A percentile compares a stretch with the other conserved stretches of the same genome.
Conservation (phyloP, 2,888 invertebrate species). For the Belgica antarctica region DNA sequence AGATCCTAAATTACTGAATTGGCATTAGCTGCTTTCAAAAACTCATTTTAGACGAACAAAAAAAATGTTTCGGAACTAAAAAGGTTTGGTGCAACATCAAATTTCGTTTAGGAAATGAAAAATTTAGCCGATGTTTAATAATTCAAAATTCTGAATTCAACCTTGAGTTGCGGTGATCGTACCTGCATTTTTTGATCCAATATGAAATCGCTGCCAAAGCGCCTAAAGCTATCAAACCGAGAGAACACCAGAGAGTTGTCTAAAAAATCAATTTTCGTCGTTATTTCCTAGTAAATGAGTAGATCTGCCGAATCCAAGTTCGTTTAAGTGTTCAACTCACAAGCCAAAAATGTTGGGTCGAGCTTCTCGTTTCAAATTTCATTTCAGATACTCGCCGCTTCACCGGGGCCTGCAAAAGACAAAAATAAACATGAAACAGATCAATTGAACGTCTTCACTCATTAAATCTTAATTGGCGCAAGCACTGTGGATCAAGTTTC, state of each 20-base stretch:
- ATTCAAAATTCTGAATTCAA: background rate
- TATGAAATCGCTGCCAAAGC: slow-evolving; percentile 55
- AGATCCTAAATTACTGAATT: background rate
- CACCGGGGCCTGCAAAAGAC: background rate
- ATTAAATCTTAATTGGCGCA: too few species aligned
- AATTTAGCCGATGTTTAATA: slow-evolving; percentile 18
- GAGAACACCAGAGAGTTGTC: slow-evolving; percentile 55
- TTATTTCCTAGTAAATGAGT: background rate
- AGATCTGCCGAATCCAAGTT: background rate
- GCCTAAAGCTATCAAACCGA: slow-evolving; percentile 54
- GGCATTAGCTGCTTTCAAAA: background rate
- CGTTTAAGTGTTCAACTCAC: slow-evolving; percentile 50
- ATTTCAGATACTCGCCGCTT: slow-evolving; percentile 49
- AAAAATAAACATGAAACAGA: too few species aligned
- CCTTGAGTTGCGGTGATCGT: slow-evolving; percentile 46
- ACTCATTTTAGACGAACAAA: background rate
- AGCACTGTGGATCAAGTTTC: too few species aligned
- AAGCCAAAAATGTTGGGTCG: slow-evolving; percentile 56
- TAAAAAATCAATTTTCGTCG: slow-evolving; percentile 47
- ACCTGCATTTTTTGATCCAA: slow-evolving; percentile 57
- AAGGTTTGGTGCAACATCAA: slow-evolving; percentile 1
- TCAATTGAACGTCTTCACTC: too few species aligned
- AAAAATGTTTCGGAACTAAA: background rate
- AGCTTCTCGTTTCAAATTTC: slow-evolving; percentile 55
- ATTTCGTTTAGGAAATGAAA: slow-evolving; percentile 13